Evolutionary conservation across 2,888 invertebrate genomes (phyloP).

Genomic region (Nemapogon koenigi): DNA sequence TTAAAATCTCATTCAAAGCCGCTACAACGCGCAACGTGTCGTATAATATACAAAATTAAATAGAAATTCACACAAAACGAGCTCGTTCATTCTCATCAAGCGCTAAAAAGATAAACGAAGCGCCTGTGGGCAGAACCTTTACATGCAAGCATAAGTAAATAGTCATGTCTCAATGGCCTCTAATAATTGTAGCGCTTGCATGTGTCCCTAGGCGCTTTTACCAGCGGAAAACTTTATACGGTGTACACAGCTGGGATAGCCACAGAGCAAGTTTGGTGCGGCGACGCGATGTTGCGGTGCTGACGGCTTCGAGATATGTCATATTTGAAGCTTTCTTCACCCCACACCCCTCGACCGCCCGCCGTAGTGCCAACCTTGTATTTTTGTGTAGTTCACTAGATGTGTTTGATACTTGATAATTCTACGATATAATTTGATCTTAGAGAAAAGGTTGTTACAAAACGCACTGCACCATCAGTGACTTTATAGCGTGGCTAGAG

Average conservation of each 20-base stretch:
- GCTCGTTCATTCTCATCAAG: too few species aligned
- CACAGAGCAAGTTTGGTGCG: constrained; percentile 53
- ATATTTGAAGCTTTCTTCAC: constrained; percentile 39
- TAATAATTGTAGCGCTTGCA: constrained; percentile 42
- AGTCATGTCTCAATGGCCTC: constrained; percentile 52
- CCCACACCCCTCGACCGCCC: constrained; percentile 16
- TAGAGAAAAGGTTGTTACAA: too few species aligned
- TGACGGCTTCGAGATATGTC: constrained; percentile 58
- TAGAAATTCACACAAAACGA: too few species aligned
- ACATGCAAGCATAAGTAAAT: constrained; percentile 49
- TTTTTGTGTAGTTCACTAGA: too few species aligned
- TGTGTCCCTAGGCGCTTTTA: constrained; percentile 39
- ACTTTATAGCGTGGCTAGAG: too few species aligned
- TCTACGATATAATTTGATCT: too few species aligned
- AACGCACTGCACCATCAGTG: too few species aligned
- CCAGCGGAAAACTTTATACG: constrained; percentile 38
- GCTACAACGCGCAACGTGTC: too few species aligned
- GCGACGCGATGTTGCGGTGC: constrained; percentile 41
- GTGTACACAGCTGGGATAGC: constrained; percentile 47
- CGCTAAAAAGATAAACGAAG: constrained; percentile 20
- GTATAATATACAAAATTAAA: too few species aligned
- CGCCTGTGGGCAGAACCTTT: constrained; percentile 29
- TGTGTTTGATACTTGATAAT: too few species aligned
- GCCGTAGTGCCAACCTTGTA: constrained; percentile 10
- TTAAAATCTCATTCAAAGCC: too few species aligned